Conservation (phyloP, 2,888 invertebrate species). For the Acleris emargana region DNA sequence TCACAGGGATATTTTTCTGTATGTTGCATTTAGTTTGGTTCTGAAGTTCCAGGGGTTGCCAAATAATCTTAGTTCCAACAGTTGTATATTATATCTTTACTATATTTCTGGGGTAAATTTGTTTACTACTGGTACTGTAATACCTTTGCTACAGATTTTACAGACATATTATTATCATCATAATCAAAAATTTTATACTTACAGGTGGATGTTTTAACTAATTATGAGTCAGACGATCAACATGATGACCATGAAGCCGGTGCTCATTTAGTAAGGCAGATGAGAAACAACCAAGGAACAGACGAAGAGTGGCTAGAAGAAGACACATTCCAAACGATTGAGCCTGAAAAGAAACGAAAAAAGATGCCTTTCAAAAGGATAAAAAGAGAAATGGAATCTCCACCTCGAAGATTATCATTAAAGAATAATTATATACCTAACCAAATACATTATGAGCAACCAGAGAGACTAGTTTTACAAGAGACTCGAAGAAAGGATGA, state of each 20-base stretch:
- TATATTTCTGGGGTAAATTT: too few relatives aligned
- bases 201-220: constrained; percentile 64
- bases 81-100: too few relatives aligned
- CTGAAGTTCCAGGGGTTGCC: too few relatives aligned
- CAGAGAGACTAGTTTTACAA: constrained; percentile 45
- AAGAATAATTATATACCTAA: constrained; percentile 38
- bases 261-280: constrained; percentile 63
- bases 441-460: constrained; percentile 36
- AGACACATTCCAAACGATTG: constrained; percentile 59
- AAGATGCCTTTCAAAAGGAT: constrained; percentile 62
- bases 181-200: constrained; percentile 37
- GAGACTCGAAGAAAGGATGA: constrained; percentile 63
- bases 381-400: constrained; percentile 66
- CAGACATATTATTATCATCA: neutral
- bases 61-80: too few relatives aligned
- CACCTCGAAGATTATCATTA: constrained; percentile 42
- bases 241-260: constrained; percentile 57
- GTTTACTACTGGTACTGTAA: too few relatives aligned
- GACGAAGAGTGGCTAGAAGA: constrained; percentile 78
- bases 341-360: constrained; percentile 60
- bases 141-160: neutral
- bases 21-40: too few relatives aligned
- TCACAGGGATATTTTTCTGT: too few relatives aligned
- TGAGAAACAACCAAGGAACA: constrained; percentile 58
- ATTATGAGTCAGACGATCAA: constrained; percentile 57